These are phyloP conservation scores for Fulmarus glacialis DNA, from an alignment of 2,113 vertebrate species.

Conservation along the genomic window DNA sequence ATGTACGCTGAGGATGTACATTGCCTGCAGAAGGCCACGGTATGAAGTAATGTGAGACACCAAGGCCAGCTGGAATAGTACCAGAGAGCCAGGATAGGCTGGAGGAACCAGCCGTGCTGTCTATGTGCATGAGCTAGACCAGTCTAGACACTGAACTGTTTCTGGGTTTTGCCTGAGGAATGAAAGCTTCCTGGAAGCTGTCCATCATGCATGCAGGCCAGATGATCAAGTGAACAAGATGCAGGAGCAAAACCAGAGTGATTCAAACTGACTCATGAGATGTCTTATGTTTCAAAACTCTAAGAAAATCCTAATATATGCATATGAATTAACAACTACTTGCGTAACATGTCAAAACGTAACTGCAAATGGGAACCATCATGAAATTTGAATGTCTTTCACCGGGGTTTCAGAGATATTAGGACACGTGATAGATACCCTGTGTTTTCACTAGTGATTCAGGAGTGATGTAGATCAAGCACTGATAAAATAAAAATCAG, in stretches of 20 bases:
- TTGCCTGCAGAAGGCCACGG: rapidly evolving
- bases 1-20: not conserved
- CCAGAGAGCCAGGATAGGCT: not conserved
- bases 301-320: not conserved
- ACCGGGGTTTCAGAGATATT: not conserved
- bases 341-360: not conserved
- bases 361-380: not conserved
- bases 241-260: not conserved
- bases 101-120: not conserved
- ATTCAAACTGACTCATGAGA: not conserved
- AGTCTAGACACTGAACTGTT: not conserved
- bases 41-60: not conserved
- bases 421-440: not conserved
- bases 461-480: not conserved
- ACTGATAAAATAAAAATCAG: not conserved
- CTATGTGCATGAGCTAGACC: not conserved
- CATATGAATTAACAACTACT: not conserved
- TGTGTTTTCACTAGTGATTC: not conserved
- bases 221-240: not conserved
- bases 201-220: not conserved
- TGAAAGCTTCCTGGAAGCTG: not conserved
- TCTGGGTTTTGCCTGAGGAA: not conserved
- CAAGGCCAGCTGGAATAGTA: not conserved
- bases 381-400: not conserved
- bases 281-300: not conserved